These are phyloP conservation scores for Mionectes macconnelli DNA, from an alignment of 2,113 vertebrate genomes.

Conservation along the genomic window DNA sequence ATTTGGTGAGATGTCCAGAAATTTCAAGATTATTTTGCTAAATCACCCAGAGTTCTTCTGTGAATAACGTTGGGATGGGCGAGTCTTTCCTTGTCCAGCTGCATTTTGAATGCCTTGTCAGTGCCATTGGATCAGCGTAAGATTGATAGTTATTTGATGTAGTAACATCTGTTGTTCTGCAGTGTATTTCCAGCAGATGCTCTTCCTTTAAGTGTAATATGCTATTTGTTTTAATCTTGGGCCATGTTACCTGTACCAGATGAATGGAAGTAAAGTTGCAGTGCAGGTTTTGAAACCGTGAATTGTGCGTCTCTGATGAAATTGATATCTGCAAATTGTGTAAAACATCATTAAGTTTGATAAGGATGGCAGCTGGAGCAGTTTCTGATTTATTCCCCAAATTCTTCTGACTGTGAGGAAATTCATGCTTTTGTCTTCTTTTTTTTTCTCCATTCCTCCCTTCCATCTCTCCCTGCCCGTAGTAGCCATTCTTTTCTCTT, in stretches of 20 bases:
- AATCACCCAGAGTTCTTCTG: not conserved
- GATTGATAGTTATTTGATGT: conserved; percentile 68
- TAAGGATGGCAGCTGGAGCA: not conserved
- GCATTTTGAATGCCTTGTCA: conserved; percentile 20
- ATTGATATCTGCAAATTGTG: not conserved
- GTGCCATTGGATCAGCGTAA: conserved; percentile 36
- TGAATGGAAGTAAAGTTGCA: not conserved
- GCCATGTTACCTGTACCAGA: conserved; percentile 3
- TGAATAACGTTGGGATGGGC: not conserved
- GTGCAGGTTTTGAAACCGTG: not conserved
- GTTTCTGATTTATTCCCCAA: conserved; percentile 36
- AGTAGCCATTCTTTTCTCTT: not conserved
- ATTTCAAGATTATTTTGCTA: not conserved
- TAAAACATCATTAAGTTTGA: conserved; percentile 46
- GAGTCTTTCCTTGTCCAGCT: not conserved
- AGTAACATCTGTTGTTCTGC: conserved; percentile 67
- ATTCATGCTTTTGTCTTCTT: not conserved
- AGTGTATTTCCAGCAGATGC: conserved; percentile 60
- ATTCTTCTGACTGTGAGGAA: not conserved
- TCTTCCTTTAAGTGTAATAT: conserved; percentile 61
- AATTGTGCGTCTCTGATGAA: not conserved
- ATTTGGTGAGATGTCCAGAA: not conserved
- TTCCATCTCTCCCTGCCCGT: not conserved
- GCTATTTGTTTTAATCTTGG: conserved; percentile 53
- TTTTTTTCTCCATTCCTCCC: rapidly evolving